These are phyloP conservation scores for Agelas oroides DNA, from an alignment of 37 sponge, comb jelly and placozoan genomes.

Conservation along the genomic window DNA sequence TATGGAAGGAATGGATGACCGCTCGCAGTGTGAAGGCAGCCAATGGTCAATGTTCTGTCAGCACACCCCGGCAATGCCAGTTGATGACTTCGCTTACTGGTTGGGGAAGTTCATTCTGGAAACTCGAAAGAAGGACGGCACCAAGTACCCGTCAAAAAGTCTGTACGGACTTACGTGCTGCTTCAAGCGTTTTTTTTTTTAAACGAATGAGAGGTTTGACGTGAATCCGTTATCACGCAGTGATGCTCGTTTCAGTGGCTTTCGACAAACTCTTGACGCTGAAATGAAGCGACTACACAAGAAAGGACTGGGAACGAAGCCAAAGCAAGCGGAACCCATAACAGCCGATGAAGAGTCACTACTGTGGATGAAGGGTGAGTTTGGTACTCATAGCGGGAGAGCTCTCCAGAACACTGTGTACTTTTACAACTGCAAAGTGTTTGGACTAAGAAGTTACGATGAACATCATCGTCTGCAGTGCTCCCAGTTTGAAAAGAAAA, in stretches of 20 bases:
- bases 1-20: conserved; percentile 41
- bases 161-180: conserved; percentile 49
- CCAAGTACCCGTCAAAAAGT: conserved; percentile 47
- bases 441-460: conserved; percentile 32
- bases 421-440: conserved; percentile 32
- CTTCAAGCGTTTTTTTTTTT: conserved; percentile 31
- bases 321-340: conserved; percentile 49
- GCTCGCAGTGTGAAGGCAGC: background rate
- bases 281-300: conserved; percentile 48
- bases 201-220: background rate
- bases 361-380: conserved; percentile 45
- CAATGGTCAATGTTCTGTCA: background rate
- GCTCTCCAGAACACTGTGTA: conserved; percentile 41
- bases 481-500: conserved; percentile 19
- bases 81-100: conserved; percentile 26
- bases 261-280: conserved; percentile 41
- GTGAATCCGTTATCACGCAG: conserved; percentile 13
- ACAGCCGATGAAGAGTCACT: conserved; percentile 33
- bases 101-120: conserved; percentile 44
- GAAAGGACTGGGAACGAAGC: conserved; percentile 23
- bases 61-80: conserved; percentile 7
- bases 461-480: conserved; percentile 39
- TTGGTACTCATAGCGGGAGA: conserved; percentile 15
- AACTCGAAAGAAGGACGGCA: conserved; percentile 36
- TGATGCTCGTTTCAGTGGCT: conserved; percentile 34